These are phyloP conservation scores for Masnerella sp. DNA, from an alignment of 2,888 invertebrate species.

Conservation along the genomic window DNA sequence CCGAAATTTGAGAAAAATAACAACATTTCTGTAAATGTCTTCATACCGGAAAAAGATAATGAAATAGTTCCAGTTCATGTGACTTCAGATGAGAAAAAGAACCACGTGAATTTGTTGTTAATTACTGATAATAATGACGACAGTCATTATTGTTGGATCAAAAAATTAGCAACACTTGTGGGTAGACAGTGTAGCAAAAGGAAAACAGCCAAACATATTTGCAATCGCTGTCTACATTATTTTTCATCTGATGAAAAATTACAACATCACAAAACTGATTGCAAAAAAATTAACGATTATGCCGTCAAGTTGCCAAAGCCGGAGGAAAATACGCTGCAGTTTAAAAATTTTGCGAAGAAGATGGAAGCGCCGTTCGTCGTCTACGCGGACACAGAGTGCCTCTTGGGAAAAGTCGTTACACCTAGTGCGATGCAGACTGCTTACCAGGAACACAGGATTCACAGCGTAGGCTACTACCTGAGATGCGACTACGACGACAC, in stretches of 20 bases:
- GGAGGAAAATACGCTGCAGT: neutral
- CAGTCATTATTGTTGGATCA: slow-evolving; percentile 18
- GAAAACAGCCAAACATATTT: neutral
- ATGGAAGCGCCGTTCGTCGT: neutral
- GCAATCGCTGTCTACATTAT: slow-evolving; percentile 13
- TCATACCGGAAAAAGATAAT: neutral
- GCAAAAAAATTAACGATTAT: neutral
- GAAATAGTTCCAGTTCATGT: neutral
- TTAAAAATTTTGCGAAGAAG: slow-evolving; percentile 1
- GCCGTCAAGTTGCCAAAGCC: neutral
- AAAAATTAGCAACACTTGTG: slow-evolving; percentile 7
- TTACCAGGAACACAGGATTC: too few species aligned
- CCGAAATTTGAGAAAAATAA: too few species aligned
- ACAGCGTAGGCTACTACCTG: too few species aligned
- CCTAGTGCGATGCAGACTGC: too few species aligned
- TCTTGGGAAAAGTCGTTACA: too few species aligned
- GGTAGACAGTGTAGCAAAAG: neutral
- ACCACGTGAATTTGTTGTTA: neutral
- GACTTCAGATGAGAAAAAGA: neutral
- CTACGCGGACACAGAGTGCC: too few species aligned
- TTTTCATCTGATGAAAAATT: slow-evolving; percentile 1
- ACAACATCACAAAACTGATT: neutral
- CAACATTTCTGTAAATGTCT: slow-evolving; percentile 9
- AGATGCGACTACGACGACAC: too few species aligned
- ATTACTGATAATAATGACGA: neutral